Evolutionary conservation across 1,140 invertebrate genomes (phyloP).

Genomic region (Aphaenogaster rudis): DNA sequence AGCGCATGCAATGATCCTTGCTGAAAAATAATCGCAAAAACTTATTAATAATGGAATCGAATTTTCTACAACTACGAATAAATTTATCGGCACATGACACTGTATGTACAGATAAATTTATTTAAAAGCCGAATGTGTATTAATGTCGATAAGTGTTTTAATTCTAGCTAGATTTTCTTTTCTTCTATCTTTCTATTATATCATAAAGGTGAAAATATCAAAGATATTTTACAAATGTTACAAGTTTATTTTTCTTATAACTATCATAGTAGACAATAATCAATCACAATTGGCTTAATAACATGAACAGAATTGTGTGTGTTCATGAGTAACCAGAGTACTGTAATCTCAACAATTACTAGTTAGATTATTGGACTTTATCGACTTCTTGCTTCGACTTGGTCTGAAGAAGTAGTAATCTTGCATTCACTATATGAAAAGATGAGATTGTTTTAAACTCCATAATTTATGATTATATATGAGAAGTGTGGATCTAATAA

Average conservation of each 20-base stretch:
- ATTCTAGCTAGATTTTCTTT: neutral
- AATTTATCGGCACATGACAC: constrained; percentile 6
- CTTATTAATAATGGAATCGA: constrained; percentile 29
- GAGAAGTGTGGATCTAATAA: constrained; percentile 19
- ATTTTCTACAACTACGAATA: neutral
- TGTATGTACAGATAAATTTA: neutral
- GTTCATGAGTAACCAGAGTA: constrained; percentile 60
- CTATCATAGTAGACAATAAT: constrained; percentile 74
- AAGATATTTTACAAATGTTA: constrained; percentile 73
- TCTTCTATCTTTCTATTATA: neutral
- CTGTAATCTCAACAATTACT: constrained; percentile 36
- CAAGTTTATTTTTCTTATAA: constrained; percentile 78
- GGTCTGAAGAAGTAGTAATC: neutral
- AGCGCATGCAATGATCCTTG: constrained; percentile 24
- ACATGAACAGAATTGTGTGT: constrained; percentile 24
- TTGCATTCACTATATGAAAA: neutral
- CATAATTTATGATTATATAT: neutral
- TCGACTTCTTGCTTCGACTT: neutral
- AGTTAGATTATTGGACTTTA: neutral
- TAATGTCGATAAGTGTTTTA: neutral
- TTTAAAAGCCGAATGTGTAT: neutral
- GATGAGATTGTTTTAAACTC: neutral
- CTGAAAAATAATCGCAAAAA: constrained; percentile 34
- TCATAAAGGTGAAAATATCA: neutral
- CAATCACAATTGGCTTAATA: constrained; percentile 76